These are phyloP conservation scores for Ladona fulva DNA, from an alignment of 1,140 invertebrate species.

Conservation along the genomic window DNA sequence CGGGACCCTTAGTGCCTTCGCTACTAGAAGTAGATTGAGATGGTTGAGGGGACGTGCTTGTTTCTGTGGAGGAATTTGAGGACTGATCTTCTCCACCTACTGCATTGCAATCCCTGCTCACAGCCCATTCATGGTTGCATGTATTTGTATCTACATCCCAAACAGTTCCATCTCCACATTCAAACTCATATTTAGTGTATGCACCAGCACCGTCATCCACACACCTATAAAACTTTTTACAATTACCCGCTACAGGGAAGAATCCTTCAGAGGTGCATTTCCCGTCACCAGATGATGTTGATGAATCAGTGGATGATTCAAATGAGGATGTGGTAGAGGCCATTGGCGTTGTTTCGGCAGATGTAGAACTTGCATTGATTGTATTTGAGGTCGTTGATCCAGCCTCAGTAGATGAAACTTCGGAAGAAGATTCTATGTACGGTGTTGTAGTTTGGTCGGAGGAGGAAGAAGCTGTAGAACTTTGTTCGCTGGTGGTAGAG, in stretches of 20 bases:
- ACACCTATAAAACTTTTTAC: slow-evolving; percentile 69
- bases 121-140: slow-evolving; percentile 53
- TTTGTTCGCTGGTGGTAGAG: neutral
- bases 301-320: neutral
- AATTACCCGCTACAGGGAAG: slow-evolving; percentile 50
- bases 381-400: neutral
- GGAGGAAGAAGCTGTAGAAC: neutral
- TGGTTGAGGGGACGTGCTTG: slow-evolving; percentile 22
- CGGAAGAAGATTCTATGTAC: neutral
- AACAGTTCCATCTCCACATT: slow-evolving; percentile 57
- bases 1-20: slow-evolving; percentile 22
- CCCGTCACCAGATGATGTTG: neutral
- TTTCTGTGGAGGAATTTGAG: slow-evolving; percentile 23
- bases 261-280: slow-evolving; percentile 49
- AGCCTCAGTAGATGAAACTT: neutral
- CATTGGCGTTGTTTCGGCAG: slow-evolving; percentile 39
- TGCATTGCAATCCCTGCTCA: slow-evolving; percentile 29
- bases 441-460: too few species aligned
- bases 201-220: slow-evolving; percentile 48
- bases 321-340: slow-evolving; percentile 27
- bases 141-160: slow-evolving; percentile 56
- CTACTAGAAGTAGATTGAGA: slow-evolving; percentile 25
- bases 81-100: neutral
- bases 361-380: slow-evolving; percentile 50
- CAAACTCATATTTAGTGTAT: slow-evolving; percentile 55